phyloP scores from a whole-genome alignment of 2,797 vertebrate species.

The Mycteria americana region DNA sequence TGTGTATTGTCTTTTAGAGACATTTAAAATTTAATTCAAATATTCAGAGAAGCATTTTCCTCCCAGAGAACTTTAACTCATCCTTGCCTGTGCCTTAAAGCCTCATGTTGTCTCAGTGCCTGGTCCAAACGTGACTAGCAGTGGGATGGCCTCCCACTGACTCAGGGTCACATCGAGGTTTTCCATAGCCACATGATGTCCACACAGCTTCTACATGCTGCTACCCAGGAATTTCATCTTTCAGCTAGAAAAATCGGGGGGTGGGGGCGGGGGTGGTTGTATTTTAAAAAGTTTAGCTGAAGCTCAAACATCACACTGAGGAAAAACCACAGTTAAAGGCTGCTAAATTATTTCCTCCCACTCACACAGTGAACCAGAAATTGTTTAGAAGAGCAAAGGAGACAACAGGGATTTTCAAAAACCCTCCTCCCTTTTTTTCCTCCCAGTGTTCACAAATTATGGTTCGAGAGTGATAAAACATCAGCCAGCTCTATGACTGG shows the following conservation, averaged over 20 bases:
- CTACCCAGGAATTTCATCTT: neutral
- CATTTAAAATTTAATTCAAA: neutral
- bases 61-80: neutral
- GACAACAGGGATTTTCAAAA: neutral
- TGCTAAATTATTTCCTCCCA: neutral
- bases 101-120: neutral
- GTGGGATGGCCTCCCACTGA: neutral
- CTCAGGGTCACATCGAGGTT: neutral
- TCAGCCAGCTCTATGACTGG: neutral
- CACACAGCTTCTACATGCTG: neutral
- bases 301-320: neutral
- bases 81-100: neutral
- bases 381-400: neutral
- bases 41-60: neutral
- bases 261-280: accelerated
- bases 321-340: neutral
- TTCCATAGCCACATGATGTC: neutral
- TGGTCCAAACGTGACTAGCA: neutral
- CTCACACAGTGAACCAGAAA: accelerated
- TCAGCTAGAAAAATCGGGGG: neutral
- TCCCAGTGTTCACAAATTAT: neutral
- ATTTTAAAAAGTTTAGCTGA: neutral
- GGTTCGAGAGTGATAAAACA: neutral
- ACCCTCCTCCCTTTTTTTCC: neutral
- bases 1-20: neutral